Percentiles rank a stretch among this genome's conserved stretches.
phyloP scores from a whole-genome alignment of 1,140 invertebrate species.

The Neotoxoptera formosana region DNA sequence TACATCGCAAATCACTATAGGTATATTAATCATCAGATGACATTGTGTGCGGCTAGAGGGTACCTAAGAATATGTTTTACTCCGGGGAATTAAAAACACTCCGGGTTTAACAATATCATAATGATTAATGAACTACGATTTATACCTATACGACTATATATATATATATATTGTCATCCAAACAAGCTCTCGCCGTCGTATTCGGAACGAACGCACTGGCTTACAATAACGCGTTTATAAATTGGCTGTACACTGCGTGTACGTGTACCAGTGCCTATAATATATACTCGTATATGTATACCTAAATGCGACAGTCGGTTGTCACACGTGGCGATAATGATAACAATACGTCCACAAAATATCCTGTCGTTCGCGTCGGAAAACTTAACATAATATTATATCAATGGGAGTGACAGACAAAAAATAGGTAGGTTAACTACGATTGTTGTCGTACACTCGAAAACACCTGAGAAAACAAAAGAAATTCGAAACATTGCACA shows the following conservation, averaged over 20 bases:
- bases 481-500: conserved; percentile 43
- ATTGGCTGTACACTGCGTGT: background rate
- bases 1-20: background rate
- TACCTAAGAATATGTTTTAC: background rate
- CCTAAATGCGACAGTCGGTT: background rate
- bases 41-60: background rate
- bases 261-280: background rate
- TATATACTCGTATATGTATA: background rate
- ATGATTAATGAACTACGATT: background rate
- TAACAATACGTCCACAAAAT: background rate
- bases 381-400: background rate
- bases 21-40: background rate
- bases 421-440: background rate
- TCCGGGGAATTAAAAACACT: background rate
- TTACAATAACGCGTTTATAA: background rate
- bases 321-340: background rate
- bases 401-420: background rate
- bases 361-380: background rate
- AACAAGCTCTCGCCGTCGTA: background rate
- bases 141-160: background rate
- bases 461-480: conserved; percentile 49
- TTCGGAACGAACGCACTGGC: background rate
- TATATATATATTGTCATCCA: background rate
- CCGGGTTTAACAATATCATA: background rate
- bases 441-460: background rate